Evolutionary conservation across 2,888 invertebrate genomes (phyloP), one percentile per base, ranked within the genome.

Genomic region (Agriopis aurantiaria): DNA sequence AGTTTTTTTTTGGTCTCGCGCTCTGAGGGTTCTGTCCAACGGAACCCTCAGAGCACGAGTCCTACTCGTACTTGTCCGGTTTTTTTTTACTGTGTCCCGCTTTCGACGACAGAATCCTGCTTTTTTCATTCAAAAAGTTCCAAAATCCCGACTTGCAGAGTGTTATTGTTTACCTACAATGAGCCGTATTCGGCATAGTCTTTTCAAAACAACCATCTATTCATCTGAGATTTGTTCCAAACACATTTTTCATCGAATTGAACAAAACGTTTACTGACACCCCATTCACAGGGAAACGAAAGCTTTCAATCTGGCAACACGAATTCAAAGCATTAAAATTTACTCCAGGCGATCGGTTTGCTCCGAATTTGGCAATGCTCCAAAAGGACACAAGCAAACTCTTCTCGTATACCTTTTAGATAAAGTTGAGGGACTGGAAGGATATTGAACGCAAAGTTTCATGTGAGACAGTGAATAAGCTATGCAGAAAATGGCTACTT

Each of bases 271-370:
- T 46, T 56, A 49, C 56, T n/a, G 40, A 64, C 55, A 48, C 43
- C 52, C 68, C 45, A 64, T 64, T 55, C 23, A 58, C 12, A 46
- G 48, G 59, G 41, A 59, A 64, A 48, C 59, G 41, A 64, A 68
- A 49, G 45, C 69, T 60, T 69, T 51, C 51, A 61, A 61, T 61
- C 57, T 56, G 60, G 69, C 61, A 61, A 65, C 69, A 60, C 69
- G 45, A 51, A 46, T 68, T 62, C 62, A 33, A 53, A 62, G 33
- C 55, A 60, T 69, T 65, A 61, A 69, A 69, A 61, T 62, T 70
- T 69, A 56, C 63, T 63, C 41, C 57, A 66, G 49, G 11, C 63
- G 62, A 63, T 66, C 63, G 70, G 53, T 59, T 63, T 63, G 61
- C 33, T 40, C 41, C 17, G 45, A 66, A 59, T 66, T 63, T 70